Percentiles rank a stretch among this genome's conserved stretches.
Evolutionary conservation across 1,140 invertebrate species (phyloP).

Genomic region (Brachionus rotundiformis): DNA sequence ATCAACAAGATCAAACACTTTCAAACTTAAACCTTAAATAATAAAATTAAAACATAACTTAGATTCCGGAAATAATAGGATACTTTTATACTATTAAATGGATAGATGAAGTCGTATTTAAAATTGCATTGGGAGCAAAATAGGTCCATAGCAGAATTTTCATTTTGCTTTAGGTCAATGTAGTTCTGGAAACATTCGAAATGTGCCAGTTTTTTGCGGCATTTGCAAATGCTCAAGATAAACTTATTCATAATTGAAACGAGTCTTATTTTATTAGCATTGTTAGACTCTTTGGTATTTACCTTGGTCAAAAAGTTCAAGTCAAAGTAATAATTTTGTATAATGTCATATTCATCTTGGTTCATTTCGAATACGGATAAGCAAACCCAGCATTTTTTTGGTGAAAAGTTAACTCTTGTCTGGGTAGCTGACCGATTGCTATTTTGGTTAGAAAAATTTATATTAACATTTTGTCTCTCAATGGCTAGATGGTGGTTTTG

Average conservation of each 20-base stretch:
- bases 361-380: conserved; percentile 23
- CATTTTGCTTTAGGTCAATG: conserved; percentile 45
- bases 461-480: conserved; percentile 12
- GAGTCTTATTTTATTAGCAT: conserved; percentile 14
- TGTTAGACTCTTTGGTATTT: not conserved
- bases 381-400: conserved; percentile 50
- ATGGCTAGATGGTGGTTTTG: not conserved
- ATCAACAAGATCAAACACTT: conserved; percentile 43
- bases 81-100: conserved; percentile 43
- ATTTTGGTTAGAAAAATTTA: not conserved
- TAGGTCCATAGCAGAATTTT: conserved; percentile 1
- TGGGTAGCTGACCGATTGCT: not conserved
- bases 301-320: not conserved
- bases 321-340: conserved; percentile 8
- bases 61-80: not conserved
- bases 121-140: conserved; percentile 40
- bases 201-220: conserved; percentile 46
- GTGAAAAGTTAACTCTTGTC: conserved; percentile 12
- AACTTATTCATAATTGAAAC: conserved; percentile 8
- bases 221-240: conserved; percentile 38
- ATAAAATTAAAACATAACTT: conserved; percentile 7
- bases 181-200: conserved; percentile 40
- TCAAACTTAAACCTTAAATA: conserved; percentile 13
- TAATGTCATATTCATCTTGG: not conserved
- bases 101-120: conserved; percentile 46